These are phyloP conservation scores for Eledona agricola DNA, from an alignment of 2,888 invertebrate species.

Conservation along the genomic window DNA sequence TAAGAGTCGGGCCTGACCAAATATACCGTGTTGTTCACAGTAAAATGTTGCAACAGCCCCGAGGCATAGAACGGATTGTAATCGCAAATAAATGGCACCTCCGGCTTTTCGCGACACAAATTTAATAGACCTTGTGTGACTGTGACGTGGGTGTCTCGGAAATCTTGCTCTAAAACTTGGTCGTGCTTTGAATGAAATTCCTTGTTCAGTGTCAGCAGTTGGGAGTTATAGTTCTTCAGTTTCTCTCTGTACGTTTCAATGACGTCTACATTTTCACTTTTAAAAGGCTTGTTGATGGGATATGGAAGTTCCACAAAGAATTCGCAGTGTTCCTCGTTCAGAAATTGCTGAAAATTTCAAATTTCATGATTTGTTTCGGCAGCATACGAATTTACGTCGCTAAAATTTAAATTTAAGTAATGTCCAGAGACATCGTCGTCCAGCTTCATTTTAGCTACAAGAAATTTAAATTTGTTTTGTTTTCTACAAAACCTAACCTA, in stretches of 20 bases:
- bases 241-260: constrained; percentile 6
- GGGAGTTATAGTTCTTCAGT: neutral
- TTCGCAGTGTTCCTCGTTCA: constrained; percentile 6
- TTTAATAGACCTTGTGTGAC: constrained; percentile 21
- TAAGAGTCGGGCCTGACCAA: constrained; percentile 14
- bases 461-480: too few species aligned
- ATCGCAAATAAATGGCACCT: constrained; percentile 16
- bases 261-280: constrained; percentile 3
- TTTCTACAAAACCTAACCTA: too few species aligned
- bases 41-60: constrained; percentile 12
- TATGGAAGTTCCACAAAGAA: constrained; percentile 20
- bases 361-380: neutral
- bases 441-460: too few species aligned
- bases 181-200: constrained; percentile 7
- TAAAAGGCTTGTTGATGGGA: constrained; percentile 22
- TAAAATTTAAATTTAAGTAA: neutral
- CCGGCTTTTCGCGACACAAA: constrained; percentile 2
- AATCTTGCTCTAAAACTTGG: constrained; percentile 9
- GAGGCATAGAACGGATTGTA: constrained; percentile 28
- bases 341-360: constrained; percentile 14
- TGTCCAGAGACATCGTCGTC: too few species aligned
- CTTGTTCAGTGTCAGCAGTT: neutral
- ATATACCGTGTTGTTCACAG: constrained; percentile 4
- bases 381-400: neutral
- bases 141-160: constrained; percentile 8